phyloP scores from a whole-genome alignment of 2,888 invertebrate species.

The Resseliella maxima region DNA sequence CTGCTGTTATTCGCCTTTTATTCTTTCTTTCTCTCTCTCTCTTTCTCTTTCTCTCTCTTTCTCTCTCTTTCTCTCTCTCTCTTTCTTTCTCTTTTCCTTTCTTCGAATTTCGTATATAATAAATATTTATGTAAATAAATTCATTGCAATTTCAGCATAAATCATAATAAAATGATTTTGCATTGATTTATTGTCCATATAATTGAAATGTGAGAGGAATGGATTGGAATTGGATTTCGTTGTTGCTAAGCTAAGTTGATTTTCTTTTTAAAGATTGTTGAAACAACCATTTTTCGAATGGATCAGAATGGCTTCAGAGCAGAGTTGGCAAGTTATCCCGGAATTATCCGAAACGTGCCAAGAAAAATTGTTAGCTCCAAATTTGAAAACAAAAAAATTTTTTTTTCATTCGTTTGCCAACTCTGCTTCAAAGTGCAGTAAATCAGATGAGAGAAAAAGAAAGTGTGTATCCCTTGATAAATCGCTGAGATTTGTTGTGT shows the following conservation, averaged over 20 bases:
- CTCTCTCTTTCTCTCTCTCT: background rate
- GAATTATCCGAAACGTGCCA: background rate
- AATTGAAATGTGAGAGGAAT: constrained; percentile 40
- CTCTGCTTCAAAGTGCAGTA: background rate
- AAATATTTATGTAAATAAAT: background rate
- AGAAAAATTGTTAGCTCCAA: background rate
- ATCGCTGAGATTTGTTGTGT: background rate
- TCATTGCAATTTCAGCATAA: constrained; percentile 15
- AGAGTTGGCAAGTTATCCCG: no score
- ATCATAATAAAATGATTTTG: constrained; percentile 3
- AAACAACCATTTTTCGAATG: background rate
- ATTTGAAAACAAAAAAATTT: no score
- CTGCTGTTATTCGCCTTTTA: no score
- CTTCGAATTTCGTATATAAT: no score
- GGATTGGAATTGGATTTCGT: background rate
- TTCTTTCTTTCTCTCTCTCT: background rate
- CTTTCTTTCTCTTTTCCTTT: background rate
- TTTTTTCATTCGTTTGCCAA: no score
- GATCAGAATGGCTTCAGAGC: background rate
- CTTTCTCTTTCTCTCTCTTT: background rate
- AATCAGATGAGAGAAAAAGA: background rate
- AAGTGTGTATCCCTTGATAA: background rate
- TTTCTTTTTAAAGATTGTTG: no score
- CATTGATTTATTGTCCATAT: constrained; percentile 14
- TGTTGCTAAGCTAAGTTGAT: constrained; percentile 8